Evolutionary conservation across 2,113 vertebrate genomes (phyloP).

Genomic region (Scatophagus argus): DNA sequence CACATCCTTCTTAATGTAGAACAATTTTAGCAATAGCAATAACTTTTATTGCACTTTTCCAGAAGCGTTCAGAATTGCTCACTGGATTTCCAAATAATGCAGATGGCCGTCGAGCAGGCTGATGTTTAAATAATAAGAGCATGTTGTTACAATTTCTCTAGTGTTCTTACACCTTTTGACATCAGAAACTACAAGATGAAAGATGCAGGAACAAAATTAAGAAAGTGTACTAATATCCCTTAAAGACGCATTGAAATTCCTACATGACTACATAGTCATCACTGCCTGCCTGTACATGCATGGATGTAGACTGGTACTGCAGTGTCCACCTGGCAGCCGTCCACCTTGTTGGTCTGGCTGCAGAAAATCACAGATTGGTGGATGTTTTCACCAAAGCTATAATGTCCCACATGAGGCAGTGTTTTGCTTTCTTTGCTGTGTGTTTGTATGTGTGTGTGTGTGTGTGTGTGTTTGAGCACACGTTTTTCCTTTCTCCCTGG

Average conservation of each 20-base stretch:
- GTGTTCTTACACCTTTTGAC: not conserved
- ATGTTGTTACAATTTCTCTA: not conserved
- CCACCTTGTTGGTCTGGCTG: slow-evolving; percentile 60
- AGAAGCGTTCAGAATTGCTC: not conserved
- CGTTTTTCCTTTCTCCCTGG: slow-evolving; percentile 70
- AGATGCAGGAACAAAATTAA: not conserved
- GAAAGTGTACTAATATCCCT: not conserved
- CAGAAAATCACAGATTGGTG: slow-evolving; percentile 70
- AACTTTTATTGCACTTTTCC: not conserved
- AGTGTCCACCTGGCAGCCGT: slow-evolving; percentile 44
- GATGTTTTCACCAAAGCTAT: slow-evolving; percentile 70
- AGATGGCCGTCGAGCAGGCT: too few species aligned
- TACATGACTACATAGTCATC: not conserved
- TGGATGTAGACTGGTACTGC: slow-evolving; percentile 2
- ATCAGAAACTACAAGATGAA: not conserved
- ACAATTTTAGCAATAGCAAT: not conserved
- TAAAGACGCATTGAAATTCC: not conserved
- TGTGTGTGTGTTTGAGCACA: slow-evolving; percentile 30
- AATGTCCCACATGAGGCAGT: slow-evolving; percentile 65
- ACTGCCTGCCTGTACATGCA: slow-evolving; percentile 16
- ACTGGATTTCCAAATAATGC: not conserved
- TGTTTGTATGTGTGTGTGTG: slow-evolving; percentile 30
- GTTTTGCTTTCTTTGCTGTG: slow-evolving; percentile 58
- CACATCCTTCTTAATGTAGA: not conserved
- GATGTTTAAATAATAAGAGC: too few species aligned